A percentile compares a stretch with the other conserved stretches of the same genome.
Conservation (phyloP, 2,797 vertebrate genomes). For the Craterocephalus amniculus region DNA sequence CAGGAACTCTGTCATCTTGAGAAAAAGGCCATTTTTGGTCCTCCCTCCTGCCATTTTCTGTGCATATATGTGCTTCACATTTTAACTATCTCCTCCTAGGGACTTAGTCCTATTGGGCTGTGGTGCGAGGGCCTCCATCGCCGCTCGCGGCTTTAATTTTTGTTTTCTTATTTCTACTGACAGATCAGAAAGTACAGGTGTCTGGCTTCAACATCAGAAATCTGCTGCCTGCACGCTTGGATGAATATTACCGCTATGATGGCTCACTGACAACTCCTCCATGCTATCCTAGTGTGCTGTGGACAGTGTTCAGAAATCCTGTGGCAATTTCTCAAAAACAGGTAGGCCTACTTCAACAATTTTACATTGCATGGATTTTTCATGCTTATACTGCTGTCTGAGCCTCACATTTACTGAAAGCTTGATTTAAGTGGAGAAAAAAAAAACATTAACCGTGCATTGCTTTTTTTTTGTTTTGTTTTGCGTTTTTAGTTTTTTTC, state of each 20-base stretch:
- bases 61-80: too few species aligned
- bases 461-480: conserved; percentile 55
- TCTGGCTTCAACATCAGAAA: conserved; percentile 87
- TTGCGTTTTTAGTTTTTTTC: conserved; percentile 81
- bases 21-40: too few species aligned
- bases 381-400: background rate
- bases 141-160: too few species aligned
- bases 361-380: accelerated
- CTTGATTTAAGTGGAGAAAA: conserved; percentile 5
- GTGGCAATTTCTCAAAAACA: conserved; percentile 90
- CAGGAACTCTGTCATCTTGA: too few species aligned
- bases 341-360: too few species aligned
- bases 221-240: conserved; percentile 86
- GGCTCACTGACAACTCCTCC: conserved; percentile 97
- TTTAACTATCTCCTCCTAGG: too few species aligned
- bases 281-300: conserved; percentile 93
- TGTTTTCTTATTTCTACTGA: conserved; percentile 31
- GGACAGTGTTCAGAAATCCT: conserved; percentile 91
- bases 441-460: background rate
- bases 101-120: too few species aligned
- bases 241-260: conserved; percentile 92
- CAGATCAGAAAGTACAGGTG: conserved; percentile 87
- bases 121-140: too few species aligned
- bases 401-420: background rate
- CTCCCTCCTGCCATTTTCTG: too few species aligned